Evolutionary conservation across 35 echinoderm and acorn worm species (phyloP), one percentile per base, ranked within the genome.

Genomic region (Chiridota heheva): DNA sequence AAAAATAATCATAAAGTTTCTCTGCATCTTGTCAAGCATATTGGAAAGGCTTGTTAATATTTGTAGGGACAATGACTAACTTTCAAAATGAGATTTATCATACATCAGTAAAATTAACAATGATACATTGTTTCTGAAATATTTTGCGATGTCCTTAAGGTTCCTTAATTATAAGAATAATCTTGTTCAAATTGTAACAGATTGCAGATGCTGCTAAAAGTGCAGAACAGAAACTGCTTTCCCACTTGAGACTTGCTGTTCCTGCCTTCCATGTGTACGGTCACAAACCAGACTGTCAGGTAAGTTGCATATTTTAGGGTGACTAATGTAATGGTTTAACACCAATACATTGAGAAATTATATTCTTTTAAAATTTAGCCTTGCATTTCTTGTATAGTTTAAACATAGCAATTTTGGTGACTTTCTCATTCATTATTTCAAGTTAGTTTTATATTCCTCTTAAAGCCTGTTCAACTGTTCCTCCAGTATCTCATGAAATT

Each of bases 191-290:
- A n/a, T n/a, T n/a, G n/a, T n/a, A n/a, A n/a, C n/a, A n/a, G n/a
- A n/a, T n/a, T n/a, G n/a, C n/a, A n/a, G n/a, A n/a, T n/a, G n/a
- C n/a, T n/a, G n/a, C n/a, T n/a, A n/a, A n/a, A n/a, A n/a, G n/a
- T n/a, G n/a, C n/a, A n/a, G n/a, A n/a, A n/a, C n/a, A n/a, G n/a
- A n/a, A n/a, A n/a, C n/a, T n/a, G n/a, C n/a, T n/a, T n/a, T n/a
- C n/a, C n/a, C n/a, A n/a, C n/a, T n/a, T n/a, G n/a, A n/a, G n/a
- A n/a, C 33, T 83, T 8, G 64, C 63, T 22, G 47, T 83, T 32
- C 81, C 81, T 42, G 44, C 48, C n/a, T 83, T 83, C 35, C 81
- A 83, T 70, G 63, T 47, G 1, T 83, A 83, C 41, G 63, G 40
- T 1, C 81, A 83, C 46, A 69, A 58, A 70, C 55, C 81, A 15